Evolutionary conservation across 2,113 vertebrate genomes (phyloP), one percentile per base, ranked within the genome.

Genomic region (Excalfactoria chinensis): DNA sequence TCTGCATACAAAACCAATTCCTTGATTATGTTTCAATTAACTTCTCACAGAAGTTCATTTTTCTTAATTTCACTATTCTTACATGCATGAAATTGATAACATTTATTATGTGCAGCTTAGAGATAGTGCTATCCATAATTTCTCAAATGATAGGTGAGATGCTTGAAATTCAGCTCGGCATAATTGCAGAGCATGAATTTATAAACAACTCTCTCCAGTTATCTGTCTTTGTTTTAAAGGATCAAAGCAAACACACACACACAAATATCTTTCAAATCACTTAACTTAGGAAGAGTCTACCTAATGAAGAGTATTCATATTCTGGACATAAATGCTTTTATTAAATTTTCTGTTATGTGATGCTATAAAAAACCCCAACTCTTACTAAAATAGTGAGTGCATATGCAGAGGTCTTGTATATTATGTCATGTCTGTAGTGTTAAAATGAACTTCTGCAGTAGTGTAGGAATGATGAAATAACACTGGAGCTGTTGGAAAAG

Each of bases 41-140:
- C 17, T 55, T 81, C 21, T 11, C 16, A 8, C 9, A 44, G 46
- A 77, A 73, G 72, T 76, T 88, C 0, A 41, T 90, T 91, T 87
- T 89, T 79, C n/a, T 80, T 74, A 64, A 86, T 95, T 75, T 92
- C 11, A 55, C 69, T 14, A 18, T 88, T 88, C n/a, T 30, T 30
- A 34, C 30, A 48, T 82, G n/a, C 60, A 77, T 89, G 71, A 91
- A 91, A 91, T 82, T 34, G 26, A 12, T 83, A 35, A 32, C 51
- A 66, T 49, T 85, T 77, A 34, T 35, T 56, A 30, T 68, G 13
- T 53, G 18, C 6, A 18, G 6, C 22, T 56, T 84, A 88, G 69
- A 80, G 25, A 18, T 43, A 83, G 5, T 0, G 1, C 2, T 79
- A 7, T 17, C 15, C 64, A 3, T 55, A 68, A 84, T 76, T 81